These are phyloP conservation scores for Marcusenius ussheri DNA, from an alignment of 2,113 vertebrate species.

Conservation along the genomic window DNA sequence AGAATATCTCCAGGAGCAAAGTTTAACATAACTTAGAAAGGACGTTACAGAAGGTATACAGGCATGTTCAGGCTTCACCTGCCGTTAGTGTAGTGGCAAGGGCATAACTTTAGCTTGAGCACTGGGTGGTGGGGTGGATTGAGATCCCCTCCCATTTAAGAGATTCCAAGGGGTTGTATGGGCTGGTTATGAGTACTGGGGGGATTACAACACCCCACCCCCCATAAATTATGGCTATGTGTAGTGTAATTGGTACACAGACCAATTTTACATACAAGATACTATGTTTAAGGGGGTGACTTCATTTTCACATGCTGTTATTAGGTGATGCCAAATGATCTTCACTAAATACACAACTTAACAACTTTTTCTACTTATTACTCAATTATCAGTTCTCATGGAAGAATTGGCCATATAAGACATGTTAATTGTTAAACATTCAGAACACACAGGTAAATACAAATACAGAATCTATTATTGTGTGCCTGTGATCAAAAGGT, in stretches of 20 bases:
- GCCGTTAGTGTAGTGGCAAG: background rate
- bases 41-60: background rate
- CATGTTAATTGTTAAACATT: background rate
- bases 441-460: background rate
- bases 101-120: no score
- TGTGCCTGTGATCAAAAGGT: background rate
- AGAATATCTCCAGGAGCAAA: background rate
- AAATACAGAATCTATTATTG: background rate
- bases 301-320: background rate
- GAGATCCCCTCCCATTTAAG: no score
- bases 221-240: background rate
- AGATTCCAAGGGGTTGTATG: no score
- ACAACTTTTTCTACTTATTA: background rate
- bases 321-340: background rate
- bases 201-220: no score
- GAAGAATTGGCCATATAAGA: background rate
- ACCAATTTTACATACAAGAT: no score
- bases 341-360: background rate
- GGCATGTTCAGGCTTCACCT: background rate
- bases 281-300: background rate
- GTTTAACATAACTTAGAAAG: background rate
- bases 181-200: no score
- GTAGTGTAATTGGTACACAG: background rate
- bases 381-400: background rate
- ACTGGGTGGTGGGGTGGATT: background rate